Base-by-base conservation (phyloP, 2,797 vertebrate species). In the Muscicapa comitata region DNA sequence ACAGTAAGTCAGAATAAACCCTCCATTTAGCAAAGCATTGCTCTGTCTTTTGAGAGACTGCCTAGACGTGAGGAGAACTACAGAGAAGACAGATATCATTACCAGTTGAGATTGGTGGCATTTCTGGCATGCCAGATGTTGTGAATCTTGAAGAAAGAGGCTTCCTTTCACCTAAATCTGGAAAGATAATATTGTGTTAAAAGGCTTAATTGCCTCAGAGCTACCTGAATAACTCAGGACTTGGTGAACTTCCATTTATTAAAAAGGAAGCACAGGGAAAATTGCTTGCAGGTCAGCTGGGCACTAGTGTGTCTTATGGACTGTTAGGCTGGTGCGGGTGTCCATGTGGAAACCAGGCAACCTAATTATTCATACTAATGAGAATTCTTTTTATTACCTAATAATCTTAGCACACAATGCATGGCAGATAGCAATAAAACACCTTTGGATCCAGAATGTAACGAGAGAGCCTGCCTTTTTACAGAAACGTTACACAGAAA, bases 131-230 rank as follows among this genome's bases (percentile, higher is more conserved):
- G 79, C 53, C 66, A 93, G 68, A 28, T 61, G 72, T 48, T 74
- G 70, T 65, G 57, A 47, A 9, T 75, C 83, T 77, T 68, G 92
- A 81, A 90, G 79, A 45, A 93, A 53, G 19, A 72, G 68, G 17
- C n/a, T 86, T 83, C 42, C 4, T 94, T 92, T 91, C 86, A 92
- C 54, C 92, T 94, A 93, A 74, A 90, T 80, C 79, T 26, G 23
- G 28, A 94, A 95, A 88, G 19, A 95, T 47, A 95, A 61, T 74
- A 37, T 68, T 57, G 10, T 33, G 58, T 92, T 93, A 96, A 75
- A 90, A 80, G 29, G 35, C 25, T 80, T 86, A 53, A 35, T 28
- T 57, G n/a, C 50, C 45, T 47, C 42, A 61, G 40, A 51, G 35
- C 33, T 74, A 12, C 48, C 35, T 18, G 50, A 37, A n/a, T 23